A percentile compares a stretch with the other conserved stretches of the same genome.
Evolutionary conservation across 35 echinoderm and acorn worm genomes (phyloP).

Genomic region (Apostichopus japonicus): DNA sequence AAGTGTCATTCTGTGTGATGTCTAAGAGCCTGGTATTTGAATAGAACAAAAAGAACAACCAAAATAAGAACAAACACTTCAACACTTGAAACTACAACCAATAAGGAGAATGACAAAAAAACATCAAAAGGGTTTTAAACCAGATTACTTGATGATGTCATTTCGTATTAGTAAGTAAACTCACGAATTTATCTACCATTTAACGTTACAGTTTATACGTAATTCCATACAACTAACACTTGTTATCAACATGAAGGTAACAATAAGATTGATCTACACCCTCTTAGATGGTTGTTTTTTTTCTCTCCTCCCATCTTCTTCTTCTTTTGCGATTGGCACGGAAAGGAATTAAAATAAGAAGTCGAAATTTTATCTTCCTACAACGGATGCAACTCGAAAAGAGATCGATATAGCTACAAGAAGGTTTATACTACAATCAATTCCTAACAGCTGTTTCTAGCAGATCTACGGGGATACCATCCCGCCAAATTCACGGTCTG

Average conservation of each 20-base stretch:
- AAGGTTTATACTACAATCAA: constrained; percentile 9
- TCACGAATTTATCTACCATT: too few relatives aligned
- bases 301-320: neutral
- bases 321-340: neutral
- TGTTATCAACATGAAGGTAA: neutral
- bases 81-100: too few relatives aligned
- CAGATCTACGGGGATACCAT: neutral
- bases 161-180: too few relatives aligned
- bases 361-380: constrained; percentile 1
- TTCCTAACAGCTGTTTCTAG: neutral
- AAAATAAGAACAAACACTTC: too few relatives aligned
- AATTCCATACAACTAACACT: neutral
- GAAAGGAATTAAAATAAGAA: neutral
- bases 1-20: too few relatives aligned
- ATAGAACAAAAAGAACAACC: too few relatives aligned
- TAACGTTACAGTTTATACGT: too few relatives aligned
- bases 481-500: constrained; percentile 16
- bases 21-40: too few relatives aligned
- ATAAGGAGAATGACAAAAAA: too few relatives aligned
- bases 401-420: neutral
- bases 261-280: neutral
- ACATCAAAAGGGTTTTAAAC: too few relatives aligned
- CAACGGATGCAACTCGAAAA: neutral
- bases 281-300: neutral
- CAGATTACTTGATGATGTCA: too few relatives aligned